Evolutionary conservation across 2,113 vertebrate species (phyloP), one percentile per base, ranked within the genome.

Genomic region (Marmota flaviventris): DNA sequence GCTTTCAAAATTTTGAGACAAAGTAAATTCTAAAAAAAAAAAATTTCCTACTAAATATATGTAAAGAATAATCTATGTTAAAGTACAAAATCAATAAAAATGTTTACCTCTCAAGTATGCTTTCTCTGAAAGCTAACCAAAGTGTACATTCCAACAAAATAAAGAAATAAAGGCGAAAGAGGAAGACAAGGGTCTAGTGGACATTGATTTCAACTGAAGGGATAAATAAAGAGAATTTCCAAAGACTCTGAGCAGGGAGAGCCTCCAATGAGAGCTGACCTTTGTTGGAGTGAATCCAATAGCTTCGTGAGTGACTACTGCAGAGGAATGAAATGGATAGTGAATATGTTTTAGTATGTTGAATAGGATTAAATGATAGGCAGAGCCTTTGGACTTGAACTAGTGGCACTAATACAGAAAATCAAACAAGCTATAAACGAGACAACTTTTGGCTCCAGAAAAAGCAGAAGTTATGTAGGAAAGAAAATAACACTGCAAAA

Each of bases 1-100:
- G 3, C 16, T 82, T 96, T 89, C 34, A 77, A 95, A 93, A 69
- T 56, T n/a, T 92, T 92, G 37, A 85, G n/a, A 18, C 56, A 56
- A 58, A 89, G 37, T 58, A 37, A 90, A 11, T 89, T 92, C n/a
- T 27, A 32, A 51, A 61, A 8, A 67, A 70, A 5, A 4, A 37
- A 37, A 45, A 9, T 56, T 90, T 25, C 45, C 16, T 91, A 39
- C 0, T 51, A 45, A 91, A 93, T 72, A 75, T 25, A 69, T 39
- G 0, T 65, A 67, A 84, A 70, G 24, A 75, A 81, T 85, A 56
- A 69, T 51, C 20, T 72, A 45, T 81, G 8, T 37, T 48, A 81
- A 91, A 48, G 32, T 4, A 42, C 10, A 12, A 32, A 85, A 69
- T 63, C 24, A 87, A 63, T 84, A 75, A 61, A 94, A 65, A 75